phyloP scores from a whole-genome alignment of 1,140 invertebrate species.

The Dendroctonus ponderosae region DNA sequence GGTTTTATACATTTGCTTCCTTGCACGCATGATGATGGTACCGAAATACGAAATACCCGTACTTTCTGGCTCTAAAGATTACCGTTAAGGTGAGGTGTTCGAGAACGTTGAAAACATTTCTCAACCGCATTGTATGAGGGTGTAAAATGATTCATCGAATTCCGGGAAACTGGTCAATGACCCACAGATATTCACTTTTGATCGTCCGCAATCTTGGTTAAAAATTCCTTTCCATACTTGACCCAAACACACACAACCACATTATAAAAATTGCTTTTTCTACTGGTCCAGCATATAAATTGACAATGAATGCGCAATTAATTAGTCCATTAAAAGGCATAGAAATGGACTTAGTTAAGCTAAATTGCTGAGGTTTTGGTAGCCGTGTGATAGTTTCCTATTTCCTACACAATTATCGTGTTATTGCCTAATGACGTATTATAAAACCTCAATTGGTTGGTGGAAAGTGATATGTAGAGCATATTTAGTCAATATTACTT shows the following conservation, averaged over 20 bases:
- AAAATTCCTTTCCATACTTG: too few species aligned
- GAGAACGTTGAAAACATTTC: background rate
- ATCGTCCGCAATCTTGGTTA: too few species aligned
- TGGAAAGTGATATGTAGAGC: too few species aligned
- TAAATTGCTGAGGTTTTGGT: background rate
- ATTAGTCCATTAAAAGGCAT: background rate
- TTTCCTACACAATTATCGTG: too few species aligned
- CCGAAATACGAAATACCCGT: too few species aligned
- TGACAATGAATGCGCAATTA: background rate
- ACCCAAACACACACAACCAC: background rate
- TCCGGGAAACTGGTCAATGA: background rate
- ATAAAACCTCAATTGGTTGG: too few species aligned
- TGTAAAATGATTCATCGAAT: background rate
- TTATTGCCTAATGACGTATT: too few species aligned
- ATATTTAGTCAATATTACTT: too few species aligned
- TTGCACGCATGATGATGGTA: too few species aligned
- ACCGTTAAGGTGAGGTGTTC: background rate
- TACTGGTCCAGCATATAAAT: background rate
- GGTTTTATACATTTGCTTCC: too few species aligned
- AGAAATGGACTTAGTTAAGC: background rate
- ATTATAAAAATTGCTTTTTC: background rate
- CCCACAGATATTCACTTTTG: background rate
- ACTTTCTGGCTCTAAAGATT: too few species aligned
- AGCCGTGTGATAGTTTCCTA: too few species aligned
- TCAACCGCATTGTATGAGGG: background rate